phyloP scores from a whole-genome alignment of 2,888 invertebrate species.

The Sceliomorpha sp. region DNA sequence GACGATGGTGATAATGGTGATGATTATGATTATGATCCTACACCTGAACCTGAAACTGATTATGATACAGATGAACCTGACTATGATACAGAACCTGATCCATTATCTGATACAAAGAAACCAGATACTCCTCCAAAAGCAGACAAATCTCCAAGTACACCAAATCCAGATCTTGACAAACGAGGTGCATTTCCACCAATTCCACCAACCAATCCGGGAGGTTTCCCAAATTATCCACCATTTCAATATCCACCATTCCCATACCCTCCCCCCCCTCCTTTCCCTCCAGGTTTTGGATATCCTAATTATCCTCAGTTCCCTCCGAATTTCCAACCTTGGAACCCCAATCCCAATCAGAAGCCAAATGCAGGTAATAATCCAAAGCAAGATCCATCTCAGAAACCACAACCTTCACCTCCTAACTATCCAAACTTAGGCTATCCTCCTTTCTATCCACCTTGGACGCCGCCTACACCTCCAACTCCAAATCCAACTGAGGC shows the following conservation, averaged over 20 bases:
- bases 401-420: conserved; percentile 12
- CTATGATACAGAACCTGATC: conserved; percentile 47
- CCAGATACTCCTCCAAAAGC: conserved; percentile 19
- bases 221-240: too few species aligned
- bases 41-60: conserved; percentile 29
- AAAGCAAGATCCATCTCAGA: neutral
- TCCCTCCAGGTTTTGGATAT: conserved; percentile 27
- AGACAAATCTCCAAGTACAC: conserved; percentile 13
- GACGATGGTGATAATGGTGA: conserved; percentile 29
- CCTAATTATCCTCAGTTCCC: conserved; percentile 31
- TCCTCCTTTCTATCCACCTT: conserved; percentile 32
- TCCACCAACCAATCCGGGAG: too few species aligned
- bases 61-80: conserved; percentile 32
- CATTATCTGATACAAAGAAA: conserved; percentile 46
- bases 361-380: neutral
- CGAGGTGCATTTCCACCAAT: conserved; percentile 15
- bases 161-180: conserved; percentile 22
- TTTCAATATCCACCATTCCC: conserved; percentile 9
- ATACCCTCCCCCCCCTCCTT: conserved; percentile 3
- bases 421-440: conserved; percentile 17
- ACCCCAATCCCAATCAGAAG: conserved; percentile 24
- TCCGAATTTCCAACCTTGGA: conserved; percentile 47
- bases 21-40: neutral
- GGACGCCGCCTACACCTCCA: conserved; percentile 4
- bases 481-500: conserved; percentile 27